Base-by-base conservation (phyloP, 2,113 vertebrate genomes). In the Zosterops pallidus region DNA sequence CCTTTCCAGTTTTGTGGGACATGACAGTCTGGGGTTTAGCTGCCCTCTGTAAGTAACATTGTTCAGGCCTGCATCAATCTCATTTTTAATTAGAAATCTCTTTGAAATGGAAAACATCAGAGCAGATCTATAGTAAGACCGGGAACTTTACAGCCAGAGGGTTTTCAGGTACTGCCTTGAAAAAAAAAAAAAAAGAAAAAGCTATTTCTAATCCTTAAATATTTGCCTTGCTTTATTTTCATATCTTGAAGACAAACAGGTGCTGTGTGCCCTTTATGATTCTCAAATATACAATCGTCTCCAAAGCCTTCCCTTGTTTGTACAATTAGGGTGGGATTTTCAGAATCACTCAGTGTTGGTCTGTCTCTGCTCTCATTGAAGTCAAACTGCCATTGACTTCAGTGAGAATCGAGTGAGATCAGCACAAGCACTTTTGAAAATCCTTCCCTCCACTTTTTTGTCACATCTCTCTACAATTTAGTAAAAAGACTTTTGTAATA, bases 221-320 rank as follows among this genome's bases (percentile, higher is more conserved):
- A 95, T 97, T 97, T 95, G 91, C 89, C 63, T 94, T 95, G 94
- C 94, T 97, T 97, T 96, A 96, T 97, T 95, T 97, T 97, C 92
- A 95, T 94, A 94, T 96, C 91, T 97, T 93, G 90, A 97, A 96
- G 95, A 96, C 94, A 97, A 96, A 91, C 96, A 95, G 95, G 92
- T 96, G 95, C 93, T 95, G 85, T 85, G 88, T 95, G 91, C 94
- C 87, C 94, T 97, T 97, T 97, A 85, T 96, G 93, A 92, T 94
- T 95, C 95, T 96, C 92, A 97, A 96, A 96, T 90, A 90, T 75
- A 89, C 79, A 68, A 19, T 89, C 80, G 72, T 93, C 93, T 96
- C 85, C 86, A 95, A 97, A 96, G 93, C 88, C 88, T 94, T 86
- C 56, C 75, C 44, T 93, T 97, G 93, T 97, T 97, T 94, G 94